Evolutionary conservation across 2,797 vertebrate genomes (phyloP), one percentile per base, ranked within the genome.

Genomic region (Selene dorsalis): DNA sequence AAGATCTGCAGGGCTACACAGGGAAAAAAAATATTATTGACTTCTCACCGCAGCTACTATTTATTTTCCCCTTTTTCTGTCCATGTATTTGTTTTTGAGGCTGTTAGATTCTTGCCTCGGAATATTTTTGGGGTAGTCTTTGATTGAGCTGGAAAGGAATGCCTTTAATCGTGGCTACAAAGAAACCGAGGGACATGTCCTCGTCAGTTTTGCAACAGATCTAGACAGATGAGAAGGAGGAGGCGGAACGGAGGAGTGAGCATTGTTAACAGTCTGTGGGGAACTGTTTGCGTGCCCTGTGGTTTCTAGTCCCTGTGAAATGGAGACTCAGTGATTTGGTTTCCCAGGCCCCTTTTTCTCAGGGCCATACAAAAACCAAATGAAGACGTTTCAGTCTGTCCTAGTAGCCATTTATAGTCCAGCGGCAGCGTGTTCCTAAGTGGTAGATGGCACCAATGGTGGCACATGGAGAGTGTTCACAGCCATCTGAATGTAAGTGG

Each of bases 101-200:
- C 89, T 85, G 91, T 91, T 85, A 88, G 85, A 89, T 91, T 91
- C 88, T 88, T 85, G 83, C 84, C 87, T 90, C 18, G 3, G 86
- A 93, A 91, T 94, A 93, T 94, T 94, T 94, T 94, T 86, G 82
- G 82, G 77, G 77, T 86, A 78, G 92, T 84, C 89, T 92, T 92
- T 91, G 90, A 93, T 92, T 89, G 88, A 92, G 80, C 88, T 82
- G 87, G 79, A 84, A 81, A 92, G 87, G 93, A 95, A 95, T 95
- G 93, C 84, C 93, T 95, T 94, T 94, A 93, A 94, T 91, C 88
- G 87, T 79, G 76, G 88, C 90, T 93, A 91, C 93, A 92, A 93
- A 94, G 87, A 83, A 86, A 72, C 82, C 68, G 81, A 91, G 90
- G 91, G 94, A 93, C 90, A 91, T 89, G 88, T 93, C 87, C 79